Evolutionary conservation across 2,113 vertebrate genomes (phyloP).

Genomic region (Rhinoptilus africanus): DNA sequence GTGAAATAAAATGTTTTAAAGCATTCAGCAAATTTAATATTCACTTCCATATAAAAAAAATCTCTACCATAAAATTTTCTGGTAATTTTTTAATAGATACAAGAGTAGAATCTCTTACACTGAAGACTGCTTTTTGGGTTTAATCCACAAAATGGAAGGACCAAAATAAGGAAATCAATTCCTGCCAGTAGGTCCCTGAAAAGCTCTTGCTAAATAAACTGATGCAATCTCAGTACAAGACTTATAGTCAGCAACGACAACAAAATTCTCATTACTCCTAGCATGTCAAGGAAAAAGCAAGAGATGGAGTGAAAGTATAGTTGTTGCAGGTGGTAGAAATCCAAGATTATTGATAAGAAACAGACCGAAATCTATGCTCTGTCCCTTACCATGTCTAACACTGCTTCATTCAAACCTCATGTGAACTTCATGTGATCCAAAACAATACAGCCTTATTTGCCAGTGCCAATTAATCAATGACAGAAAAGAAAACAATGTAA

Average conservation of each 20-base stretch:
- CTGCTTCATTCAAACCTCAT: neutral
- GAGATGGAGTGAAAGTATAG: slow-evolving; percentile 10
- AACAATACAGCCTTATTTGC: slow-evolving; percentile 24
- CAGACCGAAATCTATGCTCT: neutral
- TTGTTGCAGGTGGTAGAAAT: slow-evolving; percentile 35
- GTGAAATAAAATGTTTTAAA: neutral
- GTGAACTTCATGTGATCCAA: neutral
- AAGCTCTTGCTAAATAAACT: slow-evolving; percentile 70
- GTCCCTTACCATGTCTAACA: neutral
- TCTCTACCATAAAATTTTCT: neutral
- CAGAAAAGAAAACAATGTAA: slow-evolving; percentile 30
- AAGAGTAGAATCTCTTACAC: slow-evolving; percentile 35
- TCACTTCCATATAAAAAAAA: slow-evolving; percentile 30
- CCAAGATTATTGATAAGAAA: slow-evolving; percentile 52
- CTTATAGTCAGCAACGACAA: neutral
- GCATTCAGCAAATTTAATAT: neutral
- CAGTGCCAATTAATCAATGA: neutral
- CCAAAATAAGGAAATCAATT: slow-evolving; percentile 68
- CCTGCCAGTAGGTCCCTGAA: slow-evolving; percentile 48
- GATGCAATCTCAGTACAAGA: slow-evolving; percentile 65
- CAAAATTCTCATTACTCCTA: slow-evolving; percentile 67
- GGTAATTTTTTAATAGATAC: slow-evolving; percentile 26
- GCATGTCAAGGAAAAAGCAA: slow-evolving; percentile 36
- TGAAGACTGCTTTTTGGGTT: slow-evolving; percentile 18
- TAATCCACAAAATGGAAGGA: slow-evolving; percentile 55